Evolutionary conservation across 2,888 invertebrate species (phyloP).

Genomic region (Acrobasis repandana): DNA sequence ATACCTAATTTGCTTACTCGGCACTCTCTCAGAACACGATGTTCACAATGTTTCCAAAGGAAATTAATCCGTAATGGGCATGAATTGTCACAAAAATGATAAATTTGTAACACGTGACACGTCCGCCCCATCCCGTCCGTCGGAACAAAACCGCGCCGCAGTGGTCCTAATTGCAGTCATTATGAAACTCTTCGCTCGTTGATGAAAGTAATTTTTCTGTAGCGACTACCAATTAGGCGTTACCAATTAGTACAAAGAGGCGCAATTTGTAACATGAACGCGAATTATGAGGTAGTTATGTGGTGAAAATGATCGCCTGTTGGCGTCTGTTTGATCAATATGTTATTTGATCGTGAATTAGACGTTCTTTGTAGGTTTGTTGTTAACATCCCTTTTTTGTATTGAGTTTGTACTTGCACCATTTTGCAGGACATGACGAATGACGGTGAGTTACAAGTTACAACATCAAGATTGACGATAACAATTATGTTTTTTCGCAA

Average conservation of each 20-base stretch:
- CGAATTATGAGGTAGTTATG: constrained; percentile 46
- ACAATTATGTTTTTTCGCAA: too few relatives aligned
- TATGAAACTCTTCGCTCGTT: constrained; percentile 77
- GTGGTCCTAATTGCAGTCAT: constrained; percentile 73
- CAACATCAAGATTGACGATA: too few relatives aligned
- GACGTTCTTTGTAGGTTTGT: too few relatives aligned
- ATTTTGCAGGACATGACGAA: too few relatives aligned
- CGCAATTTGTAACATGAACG: constrained; percentile 67
- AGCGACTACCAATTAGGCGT: constrained; percentile 75
- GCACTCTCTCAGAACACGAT: constrained; percentile 1
- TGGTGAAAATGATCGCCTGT: constrained; percentile 23
- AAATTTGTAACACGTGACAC: constrained; percentile 69
- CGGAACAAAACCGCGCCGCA: constrained; percentile 65
- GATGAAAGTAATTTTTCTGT: constrained; percentile 78
- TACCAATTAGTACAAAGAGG: constrained; percentile 66
- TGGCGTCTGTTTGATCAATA: neutral
- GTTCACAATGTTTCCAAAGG: constrained; percentile 34
- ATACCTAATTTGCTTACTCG: neutral
- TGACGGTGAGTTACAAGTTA: too few relatives aligned
- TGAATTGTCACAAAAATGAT: constrained; percentile 54
- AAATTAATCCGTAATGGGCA: constrained; percentile 45
- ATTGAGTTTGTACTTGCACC: too few relatives aligned
- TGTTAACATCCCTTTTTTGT: too few relatives aligned
- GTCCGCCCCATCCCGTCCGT: constrained; percentile 50
- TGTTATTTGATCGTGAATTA: neutral